Percentiles rank a stretch among this genome's conserved stretches.
Conservation (phyloP, 2,888 invertebrate genomes). For the Drosophila tanythrix region DNA sequence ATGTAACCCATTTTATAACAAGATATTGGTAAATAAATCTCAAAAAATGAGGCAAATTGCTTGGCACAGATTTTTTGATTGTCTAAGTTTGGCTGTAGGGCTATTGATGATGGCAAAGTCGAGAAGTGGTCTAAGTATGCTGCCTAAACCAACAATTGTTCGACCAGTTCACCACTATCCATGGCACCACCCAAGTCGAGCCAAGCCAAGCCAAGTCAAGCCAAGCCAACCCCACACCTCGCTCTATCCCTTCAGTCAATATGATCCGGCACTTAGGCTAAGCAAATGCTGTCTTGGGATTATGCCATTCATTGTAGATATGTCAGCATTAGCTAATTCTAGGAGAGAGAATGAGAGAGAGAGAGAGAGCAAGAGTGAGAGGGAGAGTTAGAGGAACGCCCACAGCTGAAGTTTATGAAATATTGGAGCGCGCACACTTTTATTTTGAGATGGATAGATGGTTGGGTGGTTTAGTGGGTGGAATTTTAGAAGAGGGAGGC, state of each 20-base stretch:
- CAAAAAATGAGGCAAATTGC: constrained; percentile 9
- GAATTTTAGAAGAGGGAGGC: not conserved
- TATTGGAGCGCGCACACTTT: constrained; percentile 60
- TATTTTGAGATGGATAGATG: constrained; percentile 12
- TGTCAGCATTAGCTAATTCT: constrained; percentile 73
- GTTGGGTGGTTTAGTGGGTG: not conserved
- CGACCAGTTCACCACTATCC: constrained; percentile 11
- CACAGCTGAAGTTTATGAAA: constrained; percentile 65
- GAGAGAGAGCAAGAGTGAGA: not conserved
- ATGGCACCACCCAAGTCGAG: not conserved
- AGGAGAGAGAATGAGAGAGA: not conserved
- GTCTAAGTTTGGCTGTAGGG: constrained; percentile 18
- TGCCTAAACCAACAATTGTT: constrained; percentile 38
- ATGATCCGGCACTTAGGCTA: constrained; percentile 41
- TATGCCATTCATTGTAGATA: constrained; percentile 64
- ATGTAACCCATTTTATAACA: not conserved
- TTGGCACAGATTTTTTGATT: constrained; percentile 18
- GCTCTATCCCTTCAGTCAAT: constrained; percentile 20
- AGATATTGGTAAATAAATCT: constrained; percentile 15
- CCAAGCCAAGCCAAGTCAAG: not conserved
- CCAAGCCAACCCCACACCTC: not conserved
- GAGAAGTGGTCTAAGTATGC: constrained; percentile 22
- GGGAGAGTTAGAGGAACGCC: constrained; percentile 1
- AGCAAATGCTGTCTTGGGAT: constrained; percentile 64
- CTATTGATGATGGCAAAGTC: constrained; percentile 13